phyloP scores from a whole-genome alignment of 2,113 vertebrate species.

The Ellobius talpinus region DNA sequence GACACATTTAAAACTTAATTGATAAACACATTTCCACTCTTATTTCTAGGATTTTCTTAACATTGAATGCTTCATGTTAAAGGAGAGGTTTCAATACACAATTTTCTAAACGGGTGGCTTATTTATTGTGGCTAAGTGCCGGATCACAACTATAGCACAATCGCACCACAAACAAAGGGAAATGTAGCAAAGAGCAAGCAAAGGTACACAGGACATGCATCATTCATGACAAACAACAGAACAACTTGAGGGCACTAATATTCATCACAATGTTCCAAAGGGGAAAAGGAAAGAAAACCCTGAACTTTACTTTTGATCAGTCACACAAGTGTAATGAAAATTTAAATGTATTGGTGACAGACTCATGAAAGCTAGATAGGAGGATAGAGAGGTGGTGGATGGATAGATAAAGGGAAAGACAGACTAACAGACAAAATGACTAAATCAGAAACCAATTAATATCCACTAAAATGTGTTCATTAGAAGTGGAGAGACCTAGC shows the following conservation, averaged over 20 bases:
- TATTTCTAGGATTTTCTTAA: constrained; percentile 36
- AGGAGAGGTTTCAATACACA: not conserved
- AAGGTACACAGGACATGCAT: not conserved
- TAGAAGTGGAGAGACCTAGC: constrained; percentile 5
- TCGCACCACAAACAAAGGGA: not conserved
- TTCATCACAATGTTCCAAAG: not conserved
- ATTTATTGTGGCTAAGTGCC: not conserved
- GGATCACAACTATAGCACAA: not conserved
- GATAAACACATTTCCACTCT: not conserved
- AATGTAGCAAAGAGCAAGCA: not conserved
- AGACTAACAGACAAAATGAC: not conserved
- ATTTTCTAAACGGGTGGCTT: not conserved
- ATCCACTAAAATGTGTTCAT: not conserved
- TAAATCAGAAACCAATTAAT: constrained; percentile 10
- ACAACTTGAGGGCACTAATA: not conserved
- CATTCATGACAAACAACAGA: not conserved
- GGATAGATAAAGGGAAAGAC: not conserved
- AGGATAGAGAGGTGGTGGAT: not conserved
- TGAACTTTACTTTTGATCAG: not conserved
- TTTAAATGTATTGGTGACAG: constrained; percentile 35
- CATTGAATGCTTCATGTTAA: not conserved
- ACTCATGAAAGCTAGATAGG: not conserved
- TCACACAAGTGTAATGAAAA: constrained; percentile 37
- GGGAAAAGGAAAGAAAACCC: not conserved
- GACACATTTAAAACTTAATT: constrained; percentile 15